phyloP scores from a whole-genome alignment of 2,888 invertebrate species.

The Eupithecia insigniata region DNA sequence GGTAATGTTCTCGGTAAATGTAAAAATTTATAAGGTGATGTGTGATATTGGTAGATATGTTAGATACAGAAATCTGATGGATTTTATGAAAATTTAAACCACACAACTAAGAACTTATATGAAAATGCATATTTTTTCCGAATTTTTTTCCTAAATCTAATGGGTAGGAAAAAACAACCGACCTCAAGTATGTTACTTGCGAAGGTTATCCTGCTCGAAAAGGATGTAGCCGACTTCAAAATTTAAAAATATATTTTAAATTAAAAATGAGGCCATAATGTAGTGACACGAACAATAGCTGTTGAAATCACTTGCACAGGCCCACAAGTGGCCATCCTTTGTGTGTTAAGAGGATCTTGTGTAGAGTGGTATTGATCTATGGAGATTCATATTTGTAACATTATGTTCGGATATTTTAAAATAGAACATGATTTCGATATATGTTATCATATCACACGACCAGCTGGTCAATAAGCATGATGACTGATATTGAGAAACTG shows the following conservation, averaged over 20 bases:
- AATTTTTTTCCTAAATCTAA: not conserved
- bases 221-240: not conserved
- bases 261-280: conserved; percentile 37
- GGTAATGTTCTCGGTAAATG: conserved; percentile 34
- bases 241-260: conserved; percentile 9
- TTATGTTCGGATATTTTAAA: conserved; percentile 16
- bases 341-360: conserved; percentile 37
- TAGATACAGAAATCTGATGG: not conserved
- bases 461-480: too few relatives aligned
- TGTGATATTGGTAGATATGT: not conserved
- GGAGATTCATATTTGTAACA: conserved; percentile 38
- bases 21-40: conserved; percentile 9
- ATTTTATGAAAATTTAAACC: too few relatives aligned
- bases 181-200: not conserved
- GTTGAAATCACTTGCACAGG: conserved; percentile 43
- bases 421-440: too few relatives aligned
- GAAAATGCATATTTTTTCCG: not conserved
- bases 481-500: too few relatives aligned
- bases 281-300: conserved; percentile 43
- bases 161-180: not conserved
- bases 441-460: too few relatives aligned
- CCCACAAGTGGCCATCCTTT: conserved; percentile 42
- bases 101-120: too few relatives aligned
- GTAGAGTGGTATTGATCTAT: conserved; percentile 38
- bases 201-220: not conserved